phyloP scores from a whole-genome alignment of 2,113 vertebrate genomes.

The Ploceus nigricollis region DNA sequence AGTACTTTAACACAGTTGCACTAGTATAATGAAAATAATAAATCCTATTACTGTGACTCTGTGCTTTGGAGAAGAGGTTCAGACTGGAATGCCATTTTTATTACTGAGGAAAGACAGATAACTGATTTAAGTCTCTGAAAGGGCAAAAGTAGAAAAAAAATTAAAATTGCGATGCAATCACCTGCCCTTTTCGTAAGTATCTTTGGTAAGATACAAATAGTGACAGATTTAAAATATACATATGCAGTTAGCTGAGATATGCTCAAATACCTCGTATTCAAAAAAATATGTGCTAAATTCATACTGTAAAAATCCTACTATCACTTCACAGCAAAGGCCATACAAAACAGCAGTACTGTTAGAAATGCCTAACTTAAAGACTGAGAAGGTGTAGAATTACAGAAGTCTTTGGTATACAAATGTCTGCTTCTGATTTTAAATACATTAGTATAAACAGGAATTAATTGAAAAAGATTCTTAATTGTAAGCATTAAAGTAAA shows the following conservation, averaged over 20 bases:
- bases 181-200: background rate
- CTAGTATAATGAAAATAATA: background rate
- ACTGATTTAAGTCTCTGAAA: background rate
- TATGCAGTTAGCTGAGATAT: background rate
- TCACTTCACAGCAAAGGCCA: background rate
- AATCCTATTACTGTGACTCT: background rate
- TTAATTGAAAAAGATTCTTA: background rate
- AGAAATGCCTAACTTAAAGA: background rate
- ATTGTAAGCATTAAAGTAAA: background rate
- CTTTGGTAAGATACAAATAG: background rate
- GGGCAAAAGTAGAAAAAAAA: background rate
- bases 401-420: background rate
- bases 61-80: background rate
- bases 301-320: background rate
- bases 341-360: background rate
- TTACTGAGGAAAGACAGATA: background rate
- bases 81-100: background rate
- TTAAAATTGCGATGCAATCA: background rate
- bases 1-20: background rate
- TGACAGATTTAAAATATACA: background rate
- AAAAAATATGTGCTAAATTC: background rate
- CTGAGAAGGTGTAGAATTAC: background rate
- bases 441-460: background rate
- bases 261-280: background rate
- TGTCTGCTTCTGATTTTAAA: background rate